Conservation (phyloP, 2,888 invertebrate genomes). For the Sinhomidia bicolor region DNA sequence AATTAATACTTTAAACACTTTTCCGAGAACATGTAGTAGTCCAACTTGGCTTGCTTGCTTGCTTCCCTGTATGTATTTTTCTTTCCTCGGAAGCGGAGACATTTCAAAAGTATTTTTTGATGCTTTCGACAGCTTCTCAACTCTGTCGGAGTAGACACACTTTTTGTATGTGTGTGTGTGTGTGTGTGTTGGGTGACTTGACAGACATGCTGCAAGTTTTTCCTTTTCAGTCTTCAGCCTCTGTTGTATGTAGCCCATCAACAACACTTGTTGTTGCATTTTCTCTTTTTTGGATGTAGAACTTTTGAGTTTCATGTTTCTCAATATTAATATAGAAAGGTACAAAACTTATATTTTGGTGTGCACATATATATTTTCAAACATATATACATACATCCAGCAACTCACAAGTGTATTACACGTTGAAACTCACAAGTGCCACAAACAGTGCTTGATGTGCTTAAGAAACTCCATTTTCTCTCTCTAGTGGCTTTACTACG, state of each 20-base stretch:
- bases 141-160: constrained; percentile 7
- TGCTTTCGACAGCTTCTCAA: constrained; percentile 30
- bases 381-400: neutral
- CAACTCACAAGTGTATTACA: no score
- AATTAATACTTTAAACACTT: neutral
- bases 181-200: neutral
- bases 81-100: neutral
- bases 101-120: constrained; percentile 27
- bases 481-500: neutral
- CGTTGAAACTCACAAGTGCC: neutral
- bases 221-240: neutral
- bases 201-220: no score
- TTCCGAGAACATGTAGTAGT: neutral
- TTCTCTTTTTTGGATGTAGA: neutral
- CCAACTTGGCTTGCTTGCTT: no score
- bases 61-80: neutral
- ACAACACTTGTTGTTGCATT: constrained; percentile 30
- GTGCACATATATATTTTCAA: no score
- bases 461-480: neutral
- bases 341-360: neutral
- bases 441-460: neutral
- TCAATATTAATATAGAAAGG: no score
- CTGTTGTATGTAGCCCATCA: neutral
- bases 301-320: no score
- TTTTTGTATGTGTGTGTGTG: no score